A percentile compares a stretch with the other conserved stretches of the same genome.
phyloP scores from a whole-genome alignment of 2,888 invertebrate genomes.

The Actias luna region DNA sequence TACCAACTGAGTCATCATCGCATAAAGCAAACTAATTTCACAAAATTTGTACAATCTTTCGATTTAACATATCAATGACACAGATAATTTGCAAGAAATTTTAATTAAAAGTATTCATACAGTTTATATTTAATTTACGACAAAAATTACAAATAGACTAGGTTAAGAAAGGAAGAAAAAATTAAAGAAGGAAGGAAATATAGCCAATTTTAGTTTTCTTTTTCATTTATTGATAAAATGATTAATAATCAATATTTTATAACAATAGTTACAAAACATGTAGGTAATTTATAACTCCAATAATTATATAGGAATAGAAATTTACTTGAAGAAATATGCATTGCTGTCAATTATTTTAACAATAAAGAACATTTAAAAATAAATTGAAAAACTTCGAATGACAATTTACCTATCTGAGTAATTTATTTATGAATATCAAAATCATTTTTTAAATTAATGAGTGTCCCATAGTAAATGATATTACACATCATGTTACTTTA shows the following conservation, averaged over 20 bases:
- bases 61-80: background rate
- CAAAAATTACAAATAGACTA: too few relatives aligned
- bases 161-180: too few relatives aligned
- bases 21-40: slow-evolving; percentile 6
- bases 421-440: too few relatives aligned
- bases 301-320: background rate
- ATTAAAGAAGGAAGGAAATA: too few relatives aligned
- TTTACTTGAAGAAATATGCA: background rate
- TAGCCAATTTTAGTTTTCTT: background rate
- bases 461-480: too few relatives aligned
- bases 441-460: too few relatives aligned
- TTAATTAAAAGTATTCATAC: background rate
- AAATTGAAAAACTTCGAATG: background rate
- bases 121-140: background rate
- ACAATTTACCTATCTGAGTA: background rate
- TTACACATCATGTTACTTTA: background rate
- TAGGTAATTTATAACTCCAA: background rate
- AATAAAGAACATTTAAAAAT: background rate
- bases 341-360: background rate
- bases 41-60: background rate
- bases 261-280: background rate
- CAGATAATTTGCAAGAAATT: background rate
- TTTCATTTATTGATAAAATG: background rate
- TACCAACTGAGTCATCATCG: too few relatives aligned
- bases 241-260: background rate